Conservation (phyloP, 2,888 invertebrate genomes). For the Amblyjoppa proteus region DNA sequence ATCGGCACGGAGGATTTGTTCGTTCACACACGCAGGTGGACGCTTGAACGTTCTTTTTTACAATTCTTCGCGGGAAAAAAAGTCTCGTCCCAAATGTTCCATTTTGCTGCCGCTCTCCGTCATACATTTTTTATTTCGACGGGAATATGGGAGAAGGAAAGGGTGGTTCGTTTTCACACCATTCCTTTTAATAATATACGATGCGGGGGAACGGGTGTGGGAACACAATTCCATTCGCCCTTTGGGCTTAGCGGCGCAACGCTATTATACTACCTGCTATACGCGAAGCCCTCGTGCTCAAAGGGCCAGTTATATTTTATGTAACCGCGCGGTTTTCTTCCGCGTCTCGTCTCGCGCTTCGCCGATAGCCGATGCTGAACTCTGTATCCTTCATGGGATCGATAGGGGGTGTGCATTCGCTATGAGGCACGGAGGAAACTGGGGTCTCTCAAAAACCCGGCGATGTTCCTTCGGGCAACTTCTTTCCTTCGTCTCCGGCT, state of each 20-base stretch:
- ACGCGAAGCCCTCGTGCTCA: constrained; percentile 5
- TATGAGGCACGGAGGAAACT: constrained; percentile 24
- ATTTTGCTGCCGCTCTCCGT: neutral
- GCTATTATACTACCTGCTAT: constrained; percentile 9
- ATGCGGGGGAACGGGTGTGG: constrained; percentile 9
- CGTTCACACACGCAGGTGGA: neutral
- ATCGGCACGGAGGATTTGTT: neutral
- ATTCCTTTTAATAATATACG: constrained; percentile 8
- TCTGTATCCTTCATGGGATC: constrained; percentile 20
- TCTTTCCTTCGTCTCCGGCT: neutral
- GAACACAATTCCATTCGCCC: constrained; percentile 24
- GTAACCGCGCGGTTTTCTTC: constrained; percentile 17
- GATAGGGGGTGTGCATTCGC: constrained; percentile 25
- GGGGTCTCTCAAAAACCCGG: constrained; percentile 22
- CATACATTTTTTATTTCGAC: neutral
- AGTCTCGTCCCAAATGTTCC: neutral
- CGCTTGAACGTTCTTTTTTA: neutral
- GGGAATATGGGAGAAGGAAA: neutral
- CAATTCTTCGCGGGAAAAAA: neutral
- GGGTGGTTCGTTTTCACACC: constrained; percentile 1
- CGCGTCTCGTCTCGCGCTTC: constrained; percentile 37
- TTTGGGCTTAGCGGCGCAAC: constrained; percentile 5
- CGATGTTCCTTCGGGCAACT: constrained; percentile 25
- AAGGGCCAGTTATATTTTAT: constrained; percentile 43
- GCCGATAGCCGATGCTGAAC: constrained; percentile 12